Evolutionary conservation across 2,113 vertebrate genomes (phyloP), one percentile per base, ranked within the genome.

Genomic region (Myrmecophaga tridactyla): DNA sequence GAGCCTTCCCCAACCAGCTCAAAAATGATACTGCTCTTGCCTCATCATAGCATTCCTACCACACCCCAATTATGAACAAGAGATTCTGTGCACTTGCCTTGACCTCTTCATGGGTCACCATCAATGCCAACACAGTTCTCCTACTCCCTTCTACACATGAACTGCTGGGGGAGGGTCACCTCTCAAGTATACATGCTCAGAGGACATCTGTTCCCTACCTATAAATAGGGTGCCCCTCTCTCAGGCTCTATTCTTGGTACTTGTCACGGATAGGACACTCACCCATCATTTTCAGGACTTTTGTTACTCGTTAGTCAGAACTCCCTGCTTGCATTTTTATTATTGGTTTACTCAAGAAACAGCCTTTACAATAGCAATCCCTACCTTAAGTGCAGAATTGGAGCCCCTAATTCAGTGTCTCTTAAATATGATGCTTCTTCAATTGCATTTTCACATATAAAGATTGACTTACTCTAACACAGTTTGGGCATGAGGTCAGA

Each of bases 121-220:
- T 20, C 9, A 93, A 39, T 23, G 31, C 11, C 41, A 86, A 21
- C 27, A 72, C 12, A 93, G 9, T 43, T 3, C 4, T 85, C 62
- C 8, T 60, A 58, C n/a, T 43, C 3, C 8, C 63, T 34, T 60
- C 34, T 67, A 4, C 12, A 86, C 0, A 78, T 12, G 12, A 93
- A 92, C n/a, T 72, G 5, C 29, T 46, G 3, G 7, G 7, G 7
- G 0, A 18, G 6, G 1, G 6, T 3, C 3, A 43, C 36, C 31
- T 13, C 27, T 58, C 17, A 41, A 75, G n/a, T 29, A 39, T 48
- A 14, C 2, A 4, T 43, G 6, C 4, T 76, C 53, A 56, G 53
- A 20, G 20, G 53, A 56, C 53, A 56, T 20, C 53, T 21, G 18
- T 56, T 56, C n/a, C 20, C 41, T 36, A 25, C 6, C n/a, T 3